Evolutionary conservation across 2,113 vertebrate genomes (phyloP).

Genomic region (Phyllopteryx taeniolatus): DNA sequence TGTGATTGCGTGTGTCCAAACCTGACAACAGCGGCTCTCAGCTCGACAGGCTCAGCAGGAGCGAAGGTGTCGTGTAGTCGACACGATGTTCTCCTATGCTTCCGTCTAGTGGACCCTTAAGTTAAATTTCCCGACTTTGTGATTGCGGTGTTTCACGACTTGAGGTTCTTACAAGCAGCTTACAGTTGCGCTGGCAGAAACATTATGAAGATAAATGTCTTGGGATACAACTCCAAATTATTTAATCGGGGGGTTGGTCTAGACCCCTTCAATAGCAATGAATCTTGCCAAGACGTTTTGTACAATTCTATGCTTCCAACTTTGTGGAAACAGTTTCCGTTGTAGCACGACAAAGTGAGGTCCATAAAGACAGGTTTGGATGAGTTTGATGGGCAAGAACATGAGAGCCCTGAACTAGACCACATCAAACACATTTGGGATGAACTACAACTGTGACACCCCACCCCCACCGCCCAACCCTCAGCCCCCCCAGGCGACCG

Average conservation of each 20-base stretch:
- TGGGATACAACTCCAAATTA: not conserved
- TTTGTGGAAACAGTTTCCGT: not conserved
- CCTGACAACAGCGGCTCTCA: constrained; percentile 54
- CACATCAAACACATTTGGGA: not conserved
- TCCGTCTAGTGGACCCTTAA: constrained; percentile 17
- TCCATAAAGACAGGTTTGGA: not conserved
- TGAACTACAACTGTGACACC: not conserved
- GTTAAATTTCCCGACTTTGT: constrained; percentile 6
- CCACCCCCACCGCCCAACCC: not conserved
- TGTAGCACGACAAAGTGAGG: not conserved
- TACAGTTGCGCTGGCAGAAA: not conserved
- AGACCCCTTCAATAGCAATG: not conserved
- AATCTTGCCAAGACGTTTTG: not conserved
- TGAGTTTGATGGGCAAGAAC: not conserved
- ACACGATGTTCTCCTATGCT: constrained; percentile 30
- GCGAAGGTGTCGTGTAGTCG: constrained; percentile 47
- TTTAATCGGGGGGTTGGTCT: not conserved
- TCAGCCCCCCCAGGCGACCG: too few relatives aligned
- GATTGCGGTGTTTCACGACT: not conserved
- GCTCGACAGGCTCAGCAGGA: constrained; percentile 55
- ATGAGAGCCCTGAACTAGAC: not conserved
- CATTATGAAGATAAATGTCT: not conserved
- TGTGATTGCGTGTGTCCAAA: constrained; percentile 45
- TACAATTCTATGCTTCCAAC: not conserved
- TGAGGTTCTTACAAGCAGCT: constrained; percentile 1